Percentiles rank a stretch among this genome's conserved stretches.
Conservation (phyloP, 2,888 invertebrate genomes). For the Cephus runcator region DNA sequence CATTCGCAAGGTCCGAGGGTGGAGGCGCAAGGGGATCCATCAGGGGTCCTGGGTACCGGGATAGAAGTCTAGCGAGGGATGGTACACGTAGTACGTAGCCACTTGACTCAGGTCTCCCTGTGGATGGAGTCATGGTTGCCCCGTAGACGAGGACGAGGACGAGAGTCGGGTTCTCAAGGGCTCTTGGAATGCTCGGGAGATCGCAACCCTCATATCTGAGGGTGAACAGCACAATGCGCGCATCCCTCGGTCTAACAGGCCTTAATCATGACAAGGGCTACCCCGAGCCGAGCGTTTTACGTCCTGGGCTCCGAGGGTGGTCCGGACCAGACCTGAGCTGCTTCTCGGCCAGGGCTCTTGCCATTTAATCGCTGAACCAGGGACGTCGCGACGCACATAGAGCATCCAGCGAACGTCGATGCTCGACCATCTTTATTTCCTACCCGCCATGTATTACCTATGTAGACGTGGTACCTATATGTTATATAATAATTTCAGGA, state of each 20-base stretch:
- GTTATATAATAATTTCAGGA: conserved; percentile 8
- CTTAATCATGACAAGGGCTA: conserved; percentile 55
- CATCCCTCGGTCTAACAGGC: conserved; percentile 54
- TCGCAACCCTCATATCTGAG: conserved; percentile 44
- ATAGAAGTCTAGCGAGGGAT: background rate
- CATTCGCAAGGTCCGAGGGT: conserved; percentile 2
- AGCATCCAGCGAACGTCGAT: background rate
- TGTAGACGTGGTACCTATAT: background rate
- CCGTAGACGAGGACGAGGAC: conserved; percentile 22
- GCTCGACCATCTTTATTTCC: background rate
- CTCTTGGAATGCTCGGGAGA: conserved; percentile 45
- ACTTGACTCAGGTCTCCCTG: conserved; percentile 4
- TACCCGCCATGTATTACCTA: background rate
- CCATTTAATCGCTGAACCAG: conserved; percentile 28
- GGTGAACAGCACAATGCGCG: conserved; percentile 43
- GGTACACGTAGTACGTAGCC: background rate
- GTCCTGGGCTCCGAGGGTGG: conserved; percentile 20
- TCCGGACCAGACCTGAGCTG: background rate
- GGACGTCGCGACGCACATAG: background rate
- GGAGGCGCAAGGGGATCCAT: background rate
- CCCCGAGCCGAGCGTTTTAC: conserved; percentile 43
- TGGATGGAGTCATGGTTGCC: conserved; percentile 35
- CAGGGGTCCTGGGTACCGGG: background rate
- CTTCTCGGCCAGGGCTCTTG: background rate
- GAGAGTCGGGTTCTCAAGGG: conserved; percentile 47